These are phyloP conservation scores for Zeuzera pyrina DNA, from an alignment of 2,888 invertebrate genomes.

Conservation along the genomic window DNA sequence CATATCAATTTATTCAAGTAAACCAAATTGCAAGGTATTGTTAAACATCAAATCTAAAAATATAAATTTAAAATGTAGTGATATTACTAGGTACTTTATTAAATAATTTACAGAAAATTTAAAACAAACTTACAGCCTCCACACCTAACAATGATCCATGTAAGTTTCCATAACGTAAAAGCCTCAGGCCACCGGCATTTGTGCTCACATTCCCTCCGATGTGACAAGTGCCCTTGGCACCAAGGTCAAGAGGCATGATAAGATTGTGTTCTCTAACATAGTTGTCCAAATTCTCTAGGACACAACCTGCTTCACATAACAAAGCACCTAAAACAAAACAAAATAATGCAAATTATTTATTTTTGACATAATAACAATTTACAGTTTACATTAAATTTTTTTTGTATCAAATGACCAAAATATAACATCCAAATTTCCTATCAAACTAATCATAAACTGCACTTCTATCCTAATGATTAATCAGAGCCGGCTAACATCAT, in stretches of 20 bases:
- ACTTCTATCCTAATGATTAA: no score
- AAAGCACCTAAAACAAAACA: conserved; percentile 73
- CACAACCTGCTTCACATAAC: conserved; percentile 94
- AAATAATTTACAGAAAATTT: not conserved
- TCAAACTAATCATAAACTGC: no score
- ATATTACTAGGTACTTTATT: not conserved
- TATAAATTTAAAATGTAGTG: no score
- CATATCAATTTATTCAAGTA: no score
- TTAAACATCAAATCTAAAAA: no score
- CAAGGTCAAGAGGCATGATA: conserved; percentile 96
- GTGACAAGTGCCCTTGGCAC: conserved; percentile 96
- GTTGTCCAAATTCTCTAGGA: conserved; percentile 88
- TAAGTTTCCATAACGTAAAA: conserved; percentile 96
- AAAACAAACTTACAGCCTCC: conserved; percentile 82
- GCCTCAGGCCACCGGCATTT: conserved; percentile 95
- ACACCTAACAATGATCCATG: conserved; percentile 93
- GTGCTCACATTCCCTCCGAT: conserved; percentile 97
- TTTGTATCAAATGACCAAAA: no score
- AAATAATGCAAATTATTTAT: not conserved
- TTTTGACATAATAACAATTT: not conserved
- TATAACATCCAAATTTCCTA: no score
- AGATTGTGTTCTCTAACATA: conserved; percentile 81
- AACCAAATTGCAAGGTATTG: no score
- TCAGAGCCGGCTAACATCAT: no score
- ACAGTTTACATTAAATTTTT: no score